phyloP scores from a whole-genome alignment of 92 coral and sea anemone genomes.

The Phymanthus crucifer region DNA sequence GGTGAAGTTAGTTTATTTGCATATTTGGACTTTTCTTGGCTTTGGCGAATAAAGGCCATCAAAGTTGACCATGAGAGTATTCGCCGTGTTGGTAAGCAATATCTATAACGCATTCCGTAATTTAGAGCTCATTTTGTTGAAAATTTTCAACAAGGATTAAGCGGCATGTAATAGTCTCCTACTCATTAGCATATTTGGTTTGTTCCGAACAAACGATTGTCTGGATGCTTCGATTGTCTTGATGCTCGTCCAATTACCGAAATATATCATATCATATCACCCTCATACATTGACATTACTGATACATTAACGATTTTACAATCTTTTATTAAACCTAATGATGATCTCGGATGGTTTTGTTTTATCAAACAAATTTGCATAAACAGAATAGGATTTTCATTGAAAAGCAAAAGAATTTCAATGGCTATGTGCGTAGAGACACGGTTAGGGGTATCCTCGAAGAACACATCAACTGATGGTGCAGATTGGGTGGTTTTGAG shows the following conservation, averaged over 20 bases:
- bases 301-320: not conserved
- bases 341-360: not conserved
- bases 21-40: not conserved
- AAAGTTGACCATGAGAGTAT: not conserved
- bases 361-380: not conserved
- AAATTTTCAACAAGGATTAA: not conserved
- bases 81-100: not conserved
- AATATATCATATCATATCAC: not conserved
- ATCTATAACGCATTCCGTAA: not conserved
- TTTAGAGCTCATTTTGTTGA: not conserved
- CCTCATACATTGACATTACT: not conserved
- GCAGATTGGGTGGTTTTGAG: not conserved
- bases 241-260: not conserved
- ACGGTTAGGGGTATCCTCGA: not conserved
- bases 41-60: not conserved
- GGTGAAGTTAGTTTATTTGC: not conserved
- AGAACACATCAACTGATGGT: not conserved
- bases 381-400: not conserved
- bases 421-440: not conserved
- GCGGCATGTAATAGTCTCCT: not conserved
- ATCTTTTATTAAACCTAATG: not conserved
- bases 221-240: not conserved
- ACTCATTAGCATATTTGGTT: slow-evolving; percentile 5
- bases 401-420: not conserved
- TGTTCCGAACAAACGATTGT: not conserved